Evolutionary conservation across 2,797 vertebrate species (phyloP).

Genomic region (Erpetoichthys calabaricus): DNA sequence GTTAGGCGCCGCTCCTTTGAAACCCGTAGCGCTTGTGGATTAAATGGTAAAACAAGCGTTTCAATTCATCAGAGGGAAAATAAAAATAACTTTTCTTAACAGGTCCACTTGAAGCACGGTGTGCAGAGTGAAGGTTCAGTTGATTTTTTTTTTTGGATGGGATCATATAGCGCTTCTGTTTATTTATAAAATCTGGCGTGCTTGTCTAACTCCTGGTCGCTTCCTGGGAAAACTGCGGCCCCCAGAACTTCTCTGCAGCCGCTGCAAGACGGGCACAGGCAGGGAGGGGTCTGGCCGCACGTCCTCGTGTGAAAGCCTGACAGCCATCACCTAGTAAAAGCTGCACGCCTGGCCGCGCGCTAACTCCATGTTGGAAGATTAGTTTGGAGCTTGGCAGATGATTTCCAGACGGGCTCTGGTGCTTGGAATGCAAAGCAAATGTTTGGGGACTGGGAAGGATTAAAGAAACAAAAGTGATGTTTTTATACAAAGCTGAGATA

Average conservation of each 20-base stretch:
- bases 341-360: too few relatives aligned
- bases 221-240: constrained; percentile 15
- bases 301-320: background rate
- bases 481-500: too few relatives aligned
- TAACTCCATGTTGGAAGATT: too few relatives aligned
- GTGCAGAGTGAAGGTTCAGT: background rate
- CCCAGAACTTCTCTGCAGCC: background rate
- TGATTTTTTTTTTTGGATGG: too few relatives aligned
- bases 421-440: too few relatives aligned
- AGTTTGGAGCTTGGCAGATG: too few relatives aligned
- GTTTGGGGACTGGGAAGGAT: too few relatives aligned
- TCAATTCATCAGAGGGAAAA: background rate
- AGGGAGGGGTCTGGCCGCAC: too few relatives aligned
- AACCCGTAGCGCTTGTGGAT: constrained; percentile 2
- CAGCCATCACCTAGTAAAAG: background rate
- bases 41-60: background rate
- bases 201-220: constrained; percentile 10
- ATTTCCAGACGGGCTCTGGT: too few relatives aligned
- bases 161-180: too few relatives aligned
- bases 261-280: background rate
- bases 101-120: background rate
- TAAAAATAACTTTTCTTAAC: background rate
- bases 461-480: too few relatives aligned
- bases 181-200: too few relatives aligned
- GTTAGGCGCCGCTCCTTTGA: constrained; percentile 4